Evolutionary conservation across 1,140 invertebrate species (phyloP), one percentile per base, ranked within the genome.

Genomic region (Coelopa frigida): DNA sequence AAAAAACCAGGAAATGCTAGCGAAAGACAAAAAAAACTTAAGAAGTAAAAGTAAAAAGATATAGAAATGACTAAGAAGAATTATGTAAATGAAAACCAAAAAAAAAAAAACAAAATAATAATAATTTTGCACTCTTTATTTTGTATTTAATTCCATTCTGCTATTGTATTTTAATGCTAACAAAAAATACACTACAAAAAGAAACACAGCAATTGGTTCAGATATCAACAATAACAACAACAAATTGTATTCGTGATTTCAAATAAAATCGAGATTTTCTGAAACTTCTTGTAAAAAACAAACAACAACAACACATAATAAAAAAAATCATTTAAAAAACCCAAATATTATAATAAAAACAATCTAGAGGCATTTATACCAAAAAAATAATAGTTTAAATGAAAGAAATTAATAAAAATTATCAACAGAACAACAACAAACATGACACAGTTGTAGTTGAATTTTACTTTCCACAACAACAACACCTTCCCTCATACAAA

Each of bases 311-410:
- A 43, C 22, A 18, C 4, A 15, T 10, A 18, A 27, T 11, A 22
- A 39, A 39, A 21, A 11, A 43, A 20, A 21, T 43, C 27, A n/a
- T 31, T 26, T 20, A 40, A 26, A 10, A 43, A 43, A 31, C 14
- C 40, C 26, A 31, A 43, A 31, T 21, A 43, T 21, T 15, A 24
- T 27, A 41, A 27, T 7, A 27, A 20, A 11, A 43, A 31, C 40
- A 43, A 31, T 43, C 29, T 43, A 31, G 40, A 43, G 33, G 40
- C 40, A n/a, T n/a, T n/a, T n/a, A n/a, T n/a, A n/a, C n/a, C n/a
- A n/a, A n/a, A n/a, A 46, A 43, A 38, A 35, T 46, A 42, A 49
- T 52, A 55, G 43, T 55, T 48, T 49, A 29, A 29, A 29, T 29
- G 14, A 29, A 29, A 29, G 27, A 14, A 29, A 29, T 10, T 14